These are phyloP conservation scores for Caradrina kadenii DNA, from an alignment of 2,888 invertebrate genomes.

Conservation along the genomic window DNA sequence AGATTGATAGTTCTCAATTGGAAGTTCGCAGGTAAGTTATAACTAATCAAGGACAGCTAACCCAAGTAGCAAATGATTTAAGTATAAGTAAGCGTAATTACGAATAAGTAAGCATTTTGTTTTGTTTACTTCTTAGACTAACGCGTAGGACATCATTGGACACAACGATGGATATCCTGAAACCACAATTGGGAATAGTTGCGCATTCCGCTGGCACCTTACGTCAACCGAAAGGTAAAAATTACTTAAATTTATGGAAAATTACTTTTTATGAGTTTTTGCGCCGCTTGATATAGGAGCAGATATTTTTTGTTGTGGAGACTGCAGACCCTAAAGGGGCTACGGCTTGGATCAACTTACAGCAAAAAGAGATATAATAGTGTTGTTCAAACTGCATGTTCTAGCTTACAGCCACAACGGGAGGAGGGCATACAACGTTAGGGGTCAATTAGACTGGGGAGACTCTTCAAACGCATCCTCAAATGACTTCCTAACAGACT, in stretches of 20 bases:
- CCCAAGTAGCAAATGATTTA: neutral
- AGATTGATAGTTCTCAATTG: slow-evolving; percentile 69
- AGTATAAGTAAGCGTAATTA: neutral
- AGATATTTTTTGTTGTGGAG: neutral
- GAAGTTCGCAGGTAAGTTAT: slow-evolving; percentile 74
- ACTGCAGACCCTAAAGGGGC: neutral
- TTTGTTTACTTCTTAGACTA: slow-evolving; percentile 69
- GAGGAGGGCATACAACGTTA: slow-evolving; percentile 74
- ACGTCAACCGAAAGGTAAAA: slow-evolving; percentile 77
- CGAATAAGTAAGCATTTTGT: slow-evolving; percentile 5
- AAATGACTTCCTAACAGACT: slow-evolving; percentile 84
- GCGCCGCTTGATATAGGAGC: neutral
- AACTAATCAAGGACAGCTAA: neutral
- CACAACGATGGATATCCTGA: slow-evolving; percentile 78
- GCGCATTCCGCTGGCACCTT: slow-evolving; percentile 87
- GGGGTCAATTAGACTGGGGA: slow-evolving; percentile 77
- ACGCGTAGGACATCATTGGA: slow-evolving; percentile 83
- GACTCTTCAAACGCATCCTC: slow-evolving; percentile 74
- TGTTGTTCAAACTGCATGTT: slow-evolving; percentile 22
- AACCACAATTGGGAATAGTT: slow-evolving; percentile 73
- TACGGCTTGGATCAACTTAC: neutral
- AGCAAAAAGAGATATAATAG: neutral
- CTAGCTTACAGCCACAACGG: slow-evolving; percentile 70
- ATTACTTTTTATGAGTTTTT: neutral
- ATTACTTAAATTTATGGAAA: neutral